Evolutionary conservation across 2,797 vertebrate genomes (phyloP), one percentile per base, ranked within the genome.

Genomic region (Mus caroli): DNA sequence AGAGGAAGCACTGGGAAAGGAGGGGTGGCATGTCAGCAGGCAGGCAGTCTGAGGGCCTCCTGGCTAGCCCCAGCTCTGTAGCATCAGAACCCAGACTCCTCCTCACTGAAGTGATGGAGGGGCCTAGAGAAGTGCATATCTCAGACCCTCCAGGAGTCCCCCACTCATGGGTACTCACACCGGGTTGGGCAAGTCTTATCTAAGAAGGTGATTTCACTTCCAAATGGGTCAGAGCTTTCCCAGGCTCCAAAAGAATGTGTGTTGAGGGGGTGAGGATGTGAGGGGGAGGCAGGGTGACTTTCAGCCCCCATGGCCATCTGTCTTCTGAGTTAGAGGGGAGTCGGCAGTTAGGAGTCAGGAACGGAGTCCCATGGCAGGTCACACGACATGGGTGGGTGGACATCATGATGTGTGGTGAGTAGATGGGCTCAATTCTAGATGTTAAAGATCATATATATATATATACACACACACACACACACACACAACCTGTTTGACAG

Each of bases 191-290:
- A 93, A 76, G 43, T 94, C 85, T 96, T 88, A 80, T 89, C 94
- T 94, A 95, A 96, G 92, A 89, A 85, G 58, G 54, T 88, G 82
- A 69, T 89, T 88, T 93, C 89, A 34, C 60, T 95, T 83, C 78
- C 73, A 96, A 71, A 52, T 96, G 62, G 88, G 40, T 54, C 82
- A 93, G 46, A 93, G 79, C 79, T 95, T 95, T 75, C 46, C 52
- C 8, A 71, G 60, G 71, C 71, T 87, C 88, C 73, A 60, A 82
- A 83, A 93, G 58, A 62, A 40, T 90, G 31, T 79, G 62, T 95
- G 82, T 86, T 93, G 54, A 91, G 88, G 77, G 13, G 79, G 56
- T 75, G 58, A n/a, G 40, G 6, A 15, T 43, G 28, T 26, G 46
- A 56, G 28, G 82, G 67, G 67, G n/a, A 73, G 62, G 79, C 37